phyloP scores from a whole-genome alignment of 2,888 invertebrate genomes.

The Drosophila maculinotata region DNA sequence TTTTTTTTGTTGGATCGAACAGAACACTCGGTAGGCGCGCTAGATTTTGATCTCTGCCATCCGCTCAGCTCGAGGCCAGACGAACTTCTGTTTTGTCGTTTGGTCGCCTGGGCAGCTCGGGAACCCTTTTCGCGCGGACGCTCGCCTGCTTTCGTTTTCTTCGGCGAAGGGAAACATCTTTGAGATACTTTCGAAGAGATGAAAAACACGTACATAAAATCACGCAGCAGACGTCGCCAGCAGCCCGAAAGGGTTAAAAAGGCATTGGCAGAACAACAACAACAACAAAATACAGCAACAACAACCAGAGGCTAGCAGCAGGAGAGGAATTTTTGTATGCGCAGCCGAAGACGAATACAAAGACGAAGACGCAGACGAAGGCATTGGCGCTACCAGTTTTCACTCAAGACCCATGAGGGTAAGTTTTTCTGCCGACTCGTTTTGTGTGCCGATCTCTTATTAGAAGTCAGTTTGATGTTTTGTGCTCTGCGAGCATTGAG shows the following conservation, averaged over 20 bases:
- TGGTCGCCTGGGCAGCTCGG: constrained; percentile 66
- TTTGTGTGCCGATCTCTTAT: constrained; percentile 37
- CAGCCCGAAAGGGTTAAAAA: constrained; percentile 65
- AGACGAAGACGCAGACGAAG: constrained; percentile 7
- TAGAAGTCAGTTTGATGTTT: constrained; percentile 22
- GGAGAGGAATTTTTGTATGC: constrained; percentile 31
- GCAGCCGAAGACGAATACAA: constrained; percentile 8
- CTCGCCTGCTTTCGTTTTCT: constrained; percentile 58
- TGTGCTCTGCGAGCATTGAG: constrained; percentile 37
- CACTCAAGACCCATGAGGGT: constrained; percentile 56
- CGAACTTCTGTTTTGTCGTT: constrained; percentile 83
- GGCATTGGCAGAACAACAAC: constrained; percentile 14
- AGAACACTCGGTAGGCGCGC: constrained; percentile 36
- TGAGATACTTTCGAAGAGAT: constrained; percentile 53
- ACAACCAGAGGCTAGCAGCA: constrained; percentile 10
- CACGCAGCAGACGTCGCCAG: constrained; percentile 60
- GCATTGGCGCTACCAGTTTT: constrained; percentile 21
- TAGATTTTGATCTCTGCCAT: constrained; percentile 66
- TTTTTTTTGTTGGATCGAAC: constrained; percentile 3
- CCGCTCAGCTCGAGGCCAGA: constrained; percentile 84
- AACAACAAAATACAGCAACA: neutral
- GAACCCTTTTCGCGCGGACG: constrained; percentile 69
- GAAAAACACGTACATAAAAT: constrained; percentile 63
- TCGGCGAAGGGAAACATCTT: constrained; percentile 63
- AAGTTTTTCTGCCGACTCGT: constrained; percentile 59